A percentile compares a stretch with the other conserved stretches of the same genome.
These are phyloP conservation scores for Ifrita kowaldi DNA, from an alignment of 2,113 vertebrate genomes.

Conservation along the genomic window DNA sequence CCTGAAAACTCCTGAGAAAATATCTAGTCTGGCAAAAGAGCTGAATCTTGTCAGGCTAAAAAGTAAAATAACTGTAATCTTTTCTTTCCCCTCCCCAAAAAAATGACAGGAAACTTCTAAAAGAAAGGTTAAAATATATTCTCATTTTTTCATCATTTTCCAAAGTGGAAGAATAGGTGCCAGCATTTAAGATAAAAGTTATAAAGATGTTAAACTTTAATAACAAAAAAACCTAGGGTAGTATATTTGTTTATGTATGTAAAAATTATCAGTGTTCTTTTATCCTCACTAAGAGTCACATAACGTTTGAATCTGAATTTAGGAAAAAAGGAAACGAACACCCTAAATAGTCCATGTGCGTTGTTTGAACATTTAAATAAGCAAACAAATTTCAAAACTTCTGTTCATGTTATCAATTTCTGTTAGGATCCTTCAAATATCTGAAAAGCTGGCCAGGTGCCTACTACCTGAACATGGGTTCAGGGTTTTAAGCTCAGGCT, in stretches of 20 bases:
- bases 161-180: background rate
- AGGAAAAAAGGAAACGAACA: background rate
- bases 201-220: background rate
- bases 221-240: accelerated
- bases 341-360: accelerated
- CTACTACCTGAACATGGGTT: accelerated
- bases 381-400: background rate
- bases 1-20: background rate
- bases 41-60: background rate
- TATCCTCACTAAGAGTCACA: background rate
- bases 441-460: background rate
- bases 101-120: background rate
- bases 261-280: background rate
- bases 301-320: background rate
- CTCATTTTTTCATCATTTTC: background rate
- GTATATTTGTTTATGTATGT: background rate
- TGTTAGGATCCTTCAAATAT: background rate
- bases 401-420: background rate
- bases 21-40: background rate
- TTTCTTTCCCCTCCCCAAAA: accelerated
- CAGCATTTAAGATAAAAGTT: background rate
- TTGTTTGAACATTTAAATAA: background rate
- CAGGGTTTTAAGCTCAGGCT: background rate
- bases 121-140: background rate
- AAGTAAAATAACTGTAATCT: background rate